Base-by-base conservation (phyloP, 1,140 invertebrate species). In the Pogonognathellus flavescens region DNA sequence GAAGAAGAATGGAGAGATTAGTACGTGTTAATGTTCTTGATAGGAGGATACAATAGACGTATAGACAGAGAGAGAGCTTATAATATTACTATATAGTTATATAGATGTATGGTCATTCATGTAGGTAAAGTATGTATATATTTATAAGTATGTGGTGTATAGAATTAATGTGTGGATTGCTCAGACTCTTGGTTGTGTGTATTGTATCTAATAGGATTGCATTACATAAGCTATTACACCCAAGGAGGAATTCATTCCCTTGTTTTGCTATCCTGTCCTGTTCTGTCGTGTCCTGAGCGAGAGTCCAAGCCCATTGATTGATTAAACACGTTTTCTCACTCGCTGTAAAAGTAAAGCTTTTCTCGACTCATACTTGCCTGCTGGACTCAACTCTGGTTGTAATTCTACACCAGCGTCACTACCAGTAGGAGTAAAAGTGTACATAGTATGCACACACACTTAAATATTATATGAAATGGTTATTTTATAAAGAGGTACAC, bases 1-100 rank as follows among this genome's bases (percentile, higher is more conserved):
- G 84, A 85, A 81, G 84, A 85, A 81, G 84, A 85, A 85, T 85
- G 84, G 84, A 81, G 72, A 85, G 84, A 85, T 85, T 85, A 85
- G 76, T 85, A 85, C 84, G 84, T 85, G 84, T 85, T 85, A 85
- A 85, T 85, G 84, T 76, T 60, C 55, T 57, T 83, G 55, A 60
- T 83, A 60, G 82, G 13, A 59, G 55, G 20, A 59, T 76, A 76
- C 41, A 76, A 76, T 76, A 14, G 22, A 25, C 16, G 31, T 60
- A 11, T 18, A 31, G 16, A 25, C 14, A 62, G 59, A 55, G 18
- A 20, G n/a, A 18, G 20, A 22, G 20, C 10, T 18, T 18, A 59
- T 59, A 59, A 14, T 41, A 41, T 9, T 59, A 59, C 18, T 60
- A 20, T n/a, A 18, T n/a, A 16, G 7, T 18, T n/a, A 10, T 60